Evolutionary conservation across 2,113 vertebrate genomes (phyloP), one percentile per base, ranked within the genome.

Genomic region (Origma solitaria): DNA sequence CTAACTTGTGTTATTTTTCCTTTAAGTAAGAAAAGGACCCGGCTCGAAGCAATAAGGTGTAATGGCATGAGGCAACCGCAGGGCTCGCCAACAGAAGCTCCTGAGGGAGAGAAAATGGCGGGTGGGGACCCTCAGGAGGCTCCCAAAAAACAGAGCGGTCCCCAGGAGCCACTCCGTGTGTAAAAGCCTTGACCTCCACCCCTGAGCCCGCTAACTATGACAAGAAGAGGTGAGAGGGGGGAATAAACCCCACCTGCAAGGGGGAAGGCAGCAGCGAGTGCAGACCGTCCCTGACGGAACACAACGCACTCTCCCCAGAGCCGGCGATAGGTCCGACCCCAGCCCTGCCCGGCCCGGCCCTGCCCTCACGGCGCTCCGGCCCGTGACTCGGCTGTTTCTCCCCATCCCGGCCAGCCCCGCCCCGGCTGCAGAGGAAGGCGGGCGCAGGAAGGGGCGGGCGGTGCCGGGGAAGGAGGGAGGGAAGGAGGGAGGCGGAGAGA

Each of bases 291-390:
- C n/a, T 13, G 1, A 22, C 4, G 7, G 3, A 47, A 6, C 17
- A 10, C 15, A 5, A 7, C 5, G 1, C 19, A 4, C 18, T 8
- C 19, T 17, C 11, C 30, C 20, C 37, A 0, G 16, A 0, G 7
- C 4, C 1, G 4, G 5, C 1, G 1, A 2, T 8, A 6, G 42
- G 10, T 40, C 49, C 20, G 13, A 21, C 49, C 49, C 38, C 38
- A 40, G 38, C 38, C 10, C 20, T 0, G 0, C 16, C 38, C 38
- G 13, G 38, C 38, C 10, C 20, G 0, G 0, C 16, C 8, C 33
- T 5, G 0, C 12, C 14, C 9, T 13, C 11, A 3, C 2, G 0
- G 3, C 1, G 0, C 22, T 5, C 5, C 3, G 0, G 30, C 7
- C 10, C 11, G 57, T 95, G 94, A 91, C 91, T 94, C 88, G 73